Evolutionary conservation across 2,113 vertebrate species (phyloP).

Genomic region (Psittacula cyanocephala): DNA sequence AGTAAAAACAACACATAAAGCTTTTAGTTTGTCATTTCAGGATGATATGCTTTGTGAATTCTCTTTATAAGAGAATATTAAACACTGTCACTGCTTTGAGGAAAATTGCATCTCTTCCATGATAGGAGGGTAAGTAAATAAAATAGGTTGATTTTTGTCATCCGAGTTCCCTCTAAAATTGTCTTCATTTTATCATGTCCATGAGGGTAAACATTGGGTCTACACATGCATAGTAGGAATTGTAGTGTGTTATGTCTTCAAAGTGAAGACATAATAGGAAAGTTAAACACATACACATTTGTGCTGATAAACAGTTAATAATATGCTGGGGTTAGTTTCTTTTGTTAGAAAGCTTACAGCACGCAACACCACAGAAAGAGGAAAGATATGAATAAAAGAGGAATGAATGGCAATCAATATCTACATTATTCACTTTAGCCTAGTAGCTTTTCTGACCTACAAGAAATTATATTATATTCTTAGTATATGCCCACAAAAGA

Average conservation of each 20-base stretch:
- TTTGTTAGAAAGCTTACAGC: neutral
- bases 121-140: neutral
- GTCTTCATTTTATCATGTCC: neutral
- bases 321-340: neutral
- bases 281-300: neutral
- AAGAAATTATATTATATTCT: neutral
- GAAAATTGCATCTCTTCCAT: neutral
- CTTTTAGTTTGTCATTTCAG: neutral
- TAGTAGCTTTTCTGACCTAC: neutral
- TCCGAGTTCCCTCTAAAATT: neutral
- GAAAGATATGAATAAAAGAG: neutral
- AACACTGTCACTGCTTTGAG: neutral
- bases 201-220: neutral
- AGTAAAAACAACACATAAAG: neutral
- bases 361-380: neutral
- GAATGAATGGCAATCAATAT: conserved; percentile 13
- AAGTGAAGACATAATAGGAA: neutral
- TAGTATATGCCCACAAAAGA: neutral
- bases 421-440: neutral
- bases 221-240: neutral
- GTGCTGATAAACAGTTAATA: neutral
- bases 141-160: neutral
- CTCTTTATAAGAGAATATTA: neutral
- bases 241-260: conserved; percentile 5
- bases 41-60: neutral